Percentiles rank a stretch among this genome's conserved stretches.
Evolutionary conservation across 2,888 invertebrate species (phyloP).

Genomic region (Pandemis heparana): DNA sequence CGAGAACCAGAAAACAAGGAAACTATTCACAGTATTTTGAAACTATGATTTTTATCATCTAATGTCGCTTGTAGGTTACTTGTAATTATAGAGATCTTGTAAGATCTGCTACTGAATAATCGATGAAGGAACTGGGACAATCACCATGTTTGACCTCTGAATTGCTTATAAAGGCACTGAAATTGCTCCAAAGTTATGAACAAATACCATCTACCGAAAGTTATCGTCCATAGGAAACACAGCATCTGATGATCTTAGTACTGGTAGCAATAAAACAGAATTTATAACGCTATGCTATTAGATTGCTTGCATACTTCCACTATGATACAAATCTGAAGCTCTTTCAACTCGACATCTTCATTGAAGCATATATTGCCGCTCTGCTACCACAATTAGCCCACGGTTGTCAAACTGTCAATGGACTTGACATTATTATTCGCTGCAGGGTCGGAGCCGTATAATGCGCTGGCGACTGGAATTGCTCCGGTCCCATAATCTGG

Average conservation of each 20-base stretch:
- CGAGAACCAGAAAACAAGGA: background rate
- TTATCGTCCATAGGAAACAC: background rate
- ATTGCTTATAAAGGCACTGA: too few species aligned
- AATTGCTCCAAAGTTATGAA: too few species aligned
- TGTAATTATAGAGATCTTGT: too few species aligned
- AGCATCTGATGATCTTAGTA: background rate
- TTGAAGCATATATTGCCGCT: conserved; percentile 27
- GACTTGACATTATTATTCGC: conserved; percentile 37
- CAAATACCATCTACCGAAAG: too few species aligned
- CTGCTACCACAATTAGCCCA: conserved; percentile 35
- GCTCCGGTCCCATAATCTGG: conserved; percentile 40
- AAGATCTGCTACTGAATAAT: background rate
- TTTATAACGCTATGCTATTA: background rate
- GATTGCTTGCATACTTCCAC: background rate
- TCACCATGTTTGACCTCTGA: too few species aligned
- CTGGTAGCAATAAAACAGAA: background rate
- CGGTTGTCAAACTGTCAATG: conserved; percentile 38
- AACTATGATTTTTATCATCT: background rate
- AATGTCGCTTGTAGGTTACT: background rate
- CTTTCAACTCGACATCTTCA: conserved; percentile 19
- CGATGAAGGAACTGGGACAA: too few species aligned
- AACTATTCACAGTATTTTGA: background rate
- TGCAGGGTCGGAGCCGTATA: conserved; percentile 8
- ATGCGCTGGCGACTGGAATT: conserved; percentile 15
- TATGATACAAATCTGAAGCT: background rate